Percentiles rank a stretch among this genome's conserved stretches.
phyloP scores from a whole-genome alignment of 2,888 invertebrate species.

The Incurvaria masculella region DNA sequence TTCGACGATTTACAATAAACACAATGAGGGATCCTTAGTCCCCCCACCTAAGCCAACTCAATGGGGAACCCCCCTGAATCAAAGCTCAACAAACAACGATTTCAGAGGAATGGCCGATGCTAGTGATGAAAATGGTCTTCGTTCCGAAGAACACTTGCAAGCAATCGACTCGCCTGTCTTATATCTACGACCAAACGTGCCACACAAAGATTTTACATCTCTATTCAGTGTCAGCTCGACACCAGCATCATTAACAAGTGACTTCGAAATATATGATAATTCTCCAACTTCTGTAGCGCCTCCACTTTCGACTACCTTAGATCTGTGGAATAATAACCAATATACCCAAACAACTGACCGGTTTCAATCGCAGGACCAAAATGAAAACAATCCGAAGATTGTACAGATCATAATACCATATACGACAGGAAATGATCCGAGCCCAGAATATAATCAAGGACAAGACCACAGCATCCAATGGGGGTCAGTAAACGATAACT shows the following conservation, averaged over 20 bases:
- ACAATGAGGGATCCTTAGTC: background rate
- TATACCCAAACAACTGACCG: conserved; percentile 1
- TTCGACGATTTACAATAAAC: conserved; percentile 22
- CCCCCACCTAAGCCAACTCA: background rate
- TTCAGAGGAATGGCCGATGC: conserved; percentile 42
- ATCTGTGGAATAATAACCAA: conserved; percentile 29
- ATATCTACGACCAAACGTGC: conserved; percentile 49
- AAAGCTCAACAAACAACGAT: conserved; percentile 37
- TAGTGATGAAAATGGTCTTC: conserved; percentile 39
- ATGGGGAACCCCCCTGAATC: conserved; percentile 24
- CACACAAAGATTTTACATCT: conserved; percentile 48
- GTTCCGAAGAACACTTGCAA: conserved; percentile 44
- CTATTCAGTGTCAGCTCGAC: conserved; percentile 28
- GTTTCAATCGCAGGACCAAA: conserved; percentile 21
- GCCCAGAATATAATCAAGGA: conserved; percentile 21
- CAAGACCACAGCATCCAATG: conserved; percentile 14
- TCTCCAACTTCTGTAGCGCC: conserved; percentile 28
- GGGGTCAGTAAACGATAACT: background rate
- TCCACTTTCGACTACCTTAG: conserved; percentile 21
- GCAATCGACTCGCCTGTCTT: conserved; percentile 59
- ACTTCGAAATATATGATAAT: conserved; percentile 47
- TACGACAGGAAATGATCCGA: conserved; percentile 43
- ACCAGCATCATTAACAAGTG: conserved; percentile 28
- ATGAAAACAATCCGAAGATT: conserved; percentile 57
- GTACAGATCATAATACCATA: conserved; percentile 82